Percentiles rank a stretch among this genome's conserved stretches.
Evolutionary conservation across 2,113 vertebrate species (phyloP).

Genomic region (Ameiurus melas): DNA sequence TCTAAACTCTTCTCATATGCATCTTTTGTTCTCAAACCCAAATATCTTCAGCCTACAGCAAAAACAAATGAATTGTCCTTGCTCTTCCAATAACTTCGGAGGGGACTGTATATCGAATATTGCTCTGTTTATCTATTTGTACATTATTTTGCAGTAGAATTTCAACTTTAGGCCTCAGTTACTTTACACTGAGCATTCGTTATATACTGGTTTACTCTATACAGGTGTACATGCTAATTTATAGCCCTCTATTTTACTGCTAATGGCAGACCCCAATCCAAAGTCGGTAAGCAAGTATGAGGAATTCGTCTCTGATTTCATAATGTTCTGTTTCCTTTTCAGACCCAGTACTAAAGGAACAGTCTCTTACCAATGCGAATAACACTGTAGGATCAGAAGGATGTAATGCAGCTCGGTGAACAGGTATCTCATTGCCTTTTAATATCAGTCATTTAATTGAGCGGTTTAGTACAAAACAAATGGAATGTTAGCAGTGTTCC

Average conservation of each 20-base stretch:
- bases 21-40: no score
- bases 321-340: conserved; percentile 12
- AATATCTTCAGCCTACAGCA: no score
- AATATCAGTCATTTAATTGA: neutral
- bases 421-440: conserved; percentile 59
- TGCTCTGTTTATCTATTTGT: neutral
- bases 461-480: neutral
- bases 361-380: conserved; percentile 85
- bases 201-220: neutral
- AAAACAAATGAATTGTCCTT: no score
- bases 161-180: neutral
- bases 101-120: neutral
- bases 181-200: neutral
- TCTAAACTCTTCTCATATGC: no score
- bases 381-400: conserved; percentile 87
- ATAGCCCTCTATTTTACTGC: neutral
- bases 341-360: conserved; percentile 94
- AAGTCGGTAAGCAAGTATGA: neutral
- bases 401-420: conserved; percentile 88
- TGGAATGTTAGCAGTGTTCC: neutral
- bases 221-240: neutral
- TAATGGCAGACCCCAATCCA: neutral
- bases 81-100: no score
- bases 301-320: neutral
- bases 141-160: neutral